Conservation (phyloP, 2,888 invertebrate genomes). For the Aphodius granarius region DNA sequence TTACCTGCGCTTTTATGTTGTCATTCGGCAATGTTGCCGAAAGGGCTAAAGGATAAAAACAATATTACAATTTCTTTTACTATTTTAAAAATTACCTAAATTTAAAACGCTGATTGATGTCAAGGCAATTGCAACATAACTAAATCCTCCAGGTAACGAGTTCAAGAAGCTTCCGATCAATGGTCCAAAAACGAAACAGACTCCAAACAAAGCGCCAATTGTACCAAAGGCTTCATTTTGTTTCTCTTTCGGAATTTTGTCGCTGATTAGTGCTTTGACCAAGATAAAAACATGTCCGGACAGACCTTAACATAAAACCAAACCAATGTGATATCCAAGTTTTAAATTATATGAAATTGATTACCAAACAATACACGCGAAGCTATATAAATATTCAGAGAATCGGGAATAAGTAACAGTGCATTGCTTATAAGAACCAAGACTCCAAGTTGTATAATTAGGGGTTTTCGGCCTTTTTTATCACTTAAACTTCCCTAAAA, state of each 20-base stretch:
- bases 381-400: slow-evolving; percentile 55
- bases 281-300: slow-evolving; percentile 69
- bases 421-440: slow-evolving; percentile 56
- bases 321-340: slow-evolving; percentile 15
- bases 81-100: slow-evolving; percentile 50
- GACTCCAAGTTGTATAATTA: slow-evolving; percentile 56
- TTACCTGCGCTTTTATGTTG: background rate
- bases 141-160: slow-evolving; percentile 57
- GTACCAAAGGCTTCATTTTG: slow-evolving; percentile 62
- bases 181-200: slow-evolving; percentile 70
- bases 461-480: slow-evolving; percentile 58
- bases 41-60: background rate
- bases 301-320: slow-evolving; percentile 53
- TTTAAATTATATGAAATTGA: background rate
- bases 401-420: slow-evolving; percentile 54
- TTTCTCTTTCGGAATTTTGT: slow-evolving; percentile 56
- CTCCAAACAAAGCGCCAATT: slow-evolving; percentile 65
- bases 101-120: slow-evolving; percentile 56
- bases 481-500: slow-evolving; percentile 66
- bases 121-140: slow-evolving; percentile 52
- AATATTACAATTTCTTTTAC: background rate
- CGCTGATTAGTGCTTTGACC: slow-evolving; percentile 62
- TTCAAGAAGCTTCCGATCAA: slow-evolving; percentile 64
- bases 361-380: slow-evolving; percentile 60
- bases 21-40: background rate